Percentiles rank a stretch among this genome's conserved stretches.
These are phyloP conservation scores for Macrophya alboannulata DNA, from an alignment of 2,888 invertebrate genomes.

Conservation along the genomic window DNA sequence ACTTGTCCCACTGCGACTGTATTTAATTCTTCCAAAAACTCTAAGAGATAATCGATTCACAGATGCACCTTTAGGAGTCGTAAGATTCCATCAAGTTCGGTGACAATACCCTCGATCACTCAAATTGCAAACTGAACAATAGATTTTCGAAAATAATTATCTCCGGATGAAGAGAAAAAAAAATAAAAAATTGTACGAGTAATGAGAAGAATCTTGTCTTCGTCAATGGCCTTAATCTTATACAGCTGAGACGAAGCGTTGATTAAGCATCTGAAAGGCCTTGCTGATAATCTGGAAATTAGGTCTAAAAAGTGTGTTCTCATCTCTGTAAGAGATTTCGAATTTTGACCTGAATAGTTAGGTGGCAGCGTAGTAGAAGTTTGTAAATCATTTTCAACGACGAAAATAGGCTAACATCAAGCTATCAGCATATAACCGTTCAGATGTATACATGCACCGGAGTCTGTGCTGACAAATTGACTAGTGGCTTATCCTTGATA, in stretches of 20 bases:
- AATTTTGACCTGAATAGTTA: slow-evolving; percentile 31
- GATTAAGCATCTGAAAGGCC: not conserved
- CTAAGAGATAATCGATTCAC: not conserved
- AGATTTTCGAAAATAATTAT: not conserved
- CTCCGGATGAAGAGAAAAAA: not conserved
- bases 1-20: not conserved
- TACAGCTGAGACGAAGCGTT: not conserved
- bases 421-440: slow-evolving; percentile 30
- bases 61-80: not conserved
- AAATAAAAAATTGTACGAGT: too few species aligned
- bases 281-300: not conserved
- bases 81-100: not conserved
- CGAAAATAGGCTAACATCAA: slow-evolving; percentile 22
- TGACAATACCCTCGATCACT: not conserved
- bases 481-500: not conserved
- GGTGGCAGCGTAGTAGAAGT: not conserved
- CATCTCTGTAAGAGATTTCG: not conserved
- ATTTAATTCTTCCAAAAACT: not conserved
- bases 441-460: not conserved
- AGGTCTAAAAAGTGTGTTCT: not conserved
- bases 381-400: slow-evolving; percentile 21
- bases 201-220: too few species aligned
- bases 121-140: not conserved
- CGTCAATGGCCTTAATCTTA: not conserved
- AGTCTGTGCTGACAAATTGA: not conserved